Base-by-base conservation (phyloP, 2,888 invertebrate genomes). In the Heliconius ethilla region DNA sequence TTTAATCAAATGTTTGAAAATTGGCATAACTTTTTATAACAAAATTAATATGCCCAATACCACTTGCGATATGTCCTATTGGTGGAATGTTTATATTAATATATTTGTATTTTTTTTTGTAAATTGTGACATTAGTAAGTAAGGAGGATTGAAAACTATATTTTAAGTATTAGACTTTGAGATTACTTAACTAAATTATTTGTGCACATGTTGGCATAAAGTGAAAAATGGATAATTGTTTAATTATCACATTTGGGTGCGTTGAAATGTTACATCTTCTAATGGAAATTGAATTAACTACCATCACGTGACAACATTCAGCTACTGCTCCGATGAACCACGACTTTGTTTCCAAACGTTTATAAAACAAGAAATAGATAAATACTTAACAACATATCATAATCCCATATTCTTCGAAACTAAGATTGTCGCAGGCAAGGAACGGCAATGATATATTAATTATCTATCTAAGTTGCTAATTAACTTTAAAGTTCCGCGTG, bases 401-500 rank as follows among this genome's bases (percentile, higher is more conserved):
- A 63, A 63, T 77, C 70, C 59, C 40, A 66, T 37, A 73, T 66
- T 76, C 75, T 75, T 51, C 74, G 63, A 80, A 67, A 27, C n/a
- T 66, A 75, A 27, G 51, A 70, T 78, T 80, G 81, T 79, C 81
- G 73, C 62, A 51, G 63, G 51, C 78, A 63, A 45, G 40, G 40
- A 70, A 69, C 69, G 69, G 75, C 73, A 77, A 74, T 76, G 78
- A 90, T 91, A 91, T 92, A 92, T 69, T 67, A 67, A 62, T 91
- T 91, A 90, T 89, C 89, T 87, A 87, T 85, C 84, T 83, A 90
- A 92, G 86, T 92, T 90, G 87, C 89, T 92, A 89, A 92, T 92
- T 90, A 91, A 91, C 89, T 91, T 90, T 88, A 86, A 89, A 91
- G 86, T 92, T 90, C 75, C 85, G 83, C 87, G 84, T 87, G 86